Conservation (phyloP, 2,797 vertebrate species). For the Adrianichthys oophorus region DNA sequence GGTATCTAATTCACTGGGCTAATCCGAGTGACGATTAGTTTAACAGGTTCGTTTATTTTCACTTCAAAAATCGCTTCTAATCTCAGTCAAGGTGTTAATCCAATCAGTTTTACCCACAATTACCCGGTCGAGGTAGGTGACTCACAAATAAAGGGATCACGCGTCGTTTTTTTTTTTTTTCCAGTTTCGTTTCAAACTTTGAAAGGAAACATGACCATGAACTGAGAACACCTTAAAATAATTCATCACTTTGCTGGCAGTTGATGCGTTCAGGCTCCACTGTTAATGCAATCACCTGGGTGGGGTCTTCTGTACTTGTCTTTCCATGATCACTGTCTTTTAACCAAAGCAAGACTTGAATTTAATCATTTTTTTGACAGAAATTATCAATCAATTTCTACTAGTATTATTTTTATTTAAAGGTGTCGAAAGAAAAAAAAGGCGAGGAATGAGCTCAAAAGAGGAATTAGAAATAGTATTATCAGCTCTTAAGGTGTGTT, state of each 20-base stretch:
- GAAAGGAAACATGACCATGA: background rate
- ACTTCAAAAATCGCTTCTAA: slow-evolving; percentile 35
- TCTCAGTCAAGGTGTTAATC: slow-evolving; percentile 50
- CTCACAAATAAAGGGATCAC: slow-evolving; percentile 6
- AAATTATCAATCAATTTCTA: slow-evolving; percentile 60
- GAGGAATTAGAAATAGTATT: slow-evolving; percentile 57
- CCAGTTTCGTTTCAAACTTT: slow-evolving; percentile 7
- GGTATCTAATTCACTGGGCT: slow-evolving; percentile 37
- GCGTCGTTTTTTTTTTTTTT: background rate
- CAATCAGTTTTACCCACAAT: slow-evolving; percentile 36
- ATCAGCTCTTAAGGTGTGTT: slow-evolving; percentile 43
- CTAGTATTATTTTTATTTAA: slow-evolving; percentile 40
- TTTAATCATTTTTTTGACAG: slow-evolving; percentile 65
- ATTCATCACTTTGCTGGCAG: slow-evolving; percentile 2
- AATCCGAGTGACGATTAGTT: slow-evolving; percentile 50
- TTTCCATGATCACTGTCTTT: background rate
- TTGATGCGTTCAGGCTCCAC: background rate
- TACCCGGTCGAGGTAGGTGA: background rate
- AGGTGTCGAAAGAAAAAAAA: slow-evolving; percentile 21
- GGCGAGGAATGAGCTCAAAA: slow-evolving; percentile 17
- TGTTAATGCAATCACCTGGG: slow-evolving; percentile 21
- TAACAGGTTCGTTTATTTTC: slow-evolving; percentile 30
- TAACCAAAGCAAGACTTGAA: slow-evolving; percentile 13
- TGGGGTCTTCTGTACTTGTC: slow-evolving; percentile 38
- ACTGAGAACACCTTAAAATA: background rate